A percentile compares a stretch with the other conserved stretches of the same genome.
These are phyloP conservation scores for Melanotaenia pygmaea DNA, from an alignment of 2,797 vertebrate species.

Conservation along the genomic window DNA sequence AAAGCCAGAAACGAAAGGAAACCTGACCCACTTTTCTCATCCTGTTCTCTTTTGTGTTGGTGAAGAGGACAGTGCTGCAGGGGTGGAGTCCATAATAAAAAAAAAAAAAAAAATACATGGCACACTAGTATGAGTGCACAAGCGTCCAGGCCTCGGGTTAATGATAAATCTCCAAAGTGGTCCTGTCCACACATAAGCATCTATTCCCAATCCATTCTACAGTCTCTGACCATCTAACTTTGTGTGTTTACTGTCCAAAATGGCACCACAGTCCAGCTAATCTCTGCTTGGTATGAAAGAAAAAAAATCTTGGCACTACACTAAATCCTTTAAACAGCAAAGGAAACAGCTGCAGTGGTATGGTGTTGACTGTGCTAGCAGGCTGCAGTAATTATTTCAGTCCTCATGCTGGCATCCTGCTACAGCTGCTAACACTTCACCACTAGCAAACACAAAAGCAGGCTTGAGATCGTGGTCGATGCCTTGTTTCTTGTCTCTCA, in stretches of 20 bases:
- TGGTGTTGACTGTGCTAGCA: conserved; percentile 54
- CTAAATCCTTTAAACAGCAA: conserved; percentile 62
- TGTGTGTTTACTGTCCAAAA: conserved; percentile 70
- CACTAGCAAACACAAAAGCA: conserved; percentile 63
- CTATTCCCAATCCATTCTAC: conserved; percentile 44
- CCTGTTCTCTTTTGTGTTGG: conserved; percentile 55
- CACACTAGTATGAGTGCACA: conserved; percentile 42
- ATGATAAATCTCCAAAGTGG: conserved; percentile 62
- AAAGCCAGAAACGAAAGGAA: conserved; percentile 34
- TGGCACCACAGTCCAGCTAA: conserved; percentile 40
- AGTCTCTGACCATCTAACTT: conserved; percentile 59
- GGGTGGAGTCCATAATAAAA: conserved; percentile 42
- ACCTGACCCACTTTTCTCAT: conserved; percentile 49
- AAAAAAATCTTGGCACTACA: conserved; percentile 28
- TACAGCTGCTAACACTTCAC: conserved; percentile 75
- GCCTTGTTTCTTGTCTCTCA: conserved; percentile 46
- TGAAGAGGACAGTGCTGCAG: conserved; percentile 46
- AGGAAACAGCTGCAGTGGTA: conserved; percentile 73
- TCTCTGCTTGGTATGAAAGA: conserved; percentile 20
- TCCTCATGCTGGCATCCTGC: conserved; percentile 64
- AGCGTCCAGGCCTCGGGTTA: conserved; percentile 33
- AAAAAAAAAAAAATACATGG: conserved; percentile 22
- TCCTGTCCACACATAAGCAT: conserved; percentile 56
- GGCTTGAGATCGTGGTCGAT: conserved; percentile 29
- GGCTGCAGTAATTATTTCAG: conserved; percentile 74